phyloP scores from a whole-genome alignment of 2,888 invertebrate genomes.

The Molanna angustata region DNA sequence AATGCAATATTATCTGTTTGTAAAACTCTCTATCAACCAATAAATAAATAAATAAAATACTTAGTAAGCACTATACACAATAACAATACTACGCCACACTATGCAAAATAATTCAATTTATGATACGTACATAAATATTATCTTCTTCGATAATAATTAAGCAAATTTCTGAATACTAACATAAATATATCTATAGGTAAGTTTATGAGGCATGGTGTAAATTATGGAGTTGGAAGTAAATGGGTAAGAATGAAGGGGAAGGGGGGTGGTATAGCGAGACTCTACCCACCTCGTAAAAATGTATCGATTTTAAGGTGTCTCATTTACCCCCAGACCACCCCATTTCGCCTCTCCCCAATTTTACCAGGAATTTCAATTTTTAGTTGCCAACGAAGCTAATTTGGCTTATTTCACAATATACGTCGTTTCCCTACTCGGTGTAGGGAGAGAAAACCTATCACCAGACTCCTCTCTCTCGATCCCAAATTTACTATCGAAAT shows the following conservation, averaged over 20 bases:
- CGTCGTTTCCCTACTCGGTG: background rate
- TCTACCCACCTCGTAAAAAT: conserved; percentile 29
- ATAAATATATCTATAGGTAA: background rate
- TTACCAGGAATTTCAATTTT: background rate
- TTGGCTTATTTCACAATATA: background rate
- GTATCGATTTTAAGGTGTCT: conserved; percentile 30
- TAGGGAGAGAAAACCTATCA: background rate
- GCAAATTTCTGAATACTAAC: background rate
- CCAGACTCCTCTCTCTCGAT: background rate
- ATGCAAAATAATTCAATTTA: background rate
- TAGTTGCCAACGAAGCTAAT: too few species aligned
- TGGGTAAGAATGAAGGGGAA: conserved; percentile 2
- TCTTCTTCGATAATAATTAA: background rate
- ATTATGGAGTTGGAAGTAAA: too few species aligned
- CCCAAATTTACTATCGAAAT: background rate
- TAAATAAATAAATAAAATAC: too few species aligned
- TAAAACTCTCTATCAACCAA: too few species aligned
- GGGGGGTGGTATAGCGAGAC: conserved; percentile 4
- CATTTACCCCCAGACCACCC: conserved; percentile 6
- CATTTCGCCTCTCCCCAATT: background rate
- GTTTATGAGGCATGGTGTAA: background rate
- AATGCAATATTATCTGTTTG: too few species aligned
- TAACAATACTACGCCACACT: background rate
- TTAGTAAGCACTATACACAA: too few species aligned
- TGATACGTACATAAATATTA: background rate